phyloP scores from a whole-genome alignment of 1,140 invertebrate genomes.

The Cyphomyrmex costatus region DNA sequence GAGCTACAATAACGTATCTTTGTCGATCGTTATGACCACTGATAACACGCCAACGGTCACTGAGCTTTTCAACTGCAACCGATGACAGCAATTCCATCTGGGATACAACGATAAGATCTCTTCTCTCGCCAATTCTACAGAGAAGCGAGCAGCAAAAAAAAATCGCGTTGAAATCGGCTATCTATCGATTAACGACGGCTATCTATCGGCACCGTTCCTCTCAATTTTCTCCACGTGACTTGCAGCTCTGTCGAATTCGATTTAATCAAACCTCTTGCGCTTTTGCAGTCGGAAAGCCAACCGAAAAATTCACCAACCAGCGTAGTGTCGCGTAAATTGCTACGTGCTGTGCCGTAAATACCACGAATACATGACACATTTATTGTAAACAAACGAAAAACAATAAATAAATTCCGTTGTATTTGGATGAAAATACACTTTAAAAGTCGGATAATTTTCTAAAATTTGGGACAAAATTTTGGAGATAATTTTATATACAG shows the following conservation, averaged over 20 bases:
- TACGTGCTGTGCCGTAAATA: background rate
- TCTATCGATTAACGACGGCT: slow-evolving; percentile 42
- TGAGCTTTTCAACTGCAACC: background rate
- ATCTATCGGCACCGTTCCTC: slow-evolving; percentile 12
- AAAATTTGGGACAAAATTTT: background rate
- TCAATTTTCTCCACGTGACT: background rate
- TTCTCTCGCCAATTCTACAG: background rate
- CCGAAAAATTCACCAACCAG: background rate
- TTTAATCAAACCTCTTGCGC: slow-evolving; percentile 35
- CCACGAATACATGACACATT: background rate
- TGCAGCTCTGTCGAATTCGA: slow-evolving; percentile 17
- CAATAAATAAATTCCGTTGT: background rate
- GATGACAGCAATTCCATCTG: slow-evolving; percentile 29
- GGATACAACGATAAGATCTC: slow-evolving; percentile 32
- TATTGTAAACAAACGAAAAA: background rate
- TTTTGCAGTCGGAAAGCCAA: background rate
- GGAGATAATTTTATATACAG: background rate
- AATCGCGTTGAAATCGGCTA: slow-evolving; percentile 29
- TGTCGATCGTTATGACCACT: slow-evolving; percentile 12
- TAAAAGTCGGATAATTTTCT: background rate
- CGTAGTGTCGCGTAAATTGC: background rate
- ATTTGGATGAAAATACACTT: background rate
- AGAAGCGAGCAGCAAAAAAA: slow-evolving; percentile 7
- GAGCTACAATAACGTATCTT: background rate
- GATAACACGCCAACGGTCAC: slow-evolving; percentile 6